These are phyloP conservation scores for Menura novaehollandiae DNA, from an alignment of 2,113 vertebrate species.

Conservation along the genomic window DNA sequence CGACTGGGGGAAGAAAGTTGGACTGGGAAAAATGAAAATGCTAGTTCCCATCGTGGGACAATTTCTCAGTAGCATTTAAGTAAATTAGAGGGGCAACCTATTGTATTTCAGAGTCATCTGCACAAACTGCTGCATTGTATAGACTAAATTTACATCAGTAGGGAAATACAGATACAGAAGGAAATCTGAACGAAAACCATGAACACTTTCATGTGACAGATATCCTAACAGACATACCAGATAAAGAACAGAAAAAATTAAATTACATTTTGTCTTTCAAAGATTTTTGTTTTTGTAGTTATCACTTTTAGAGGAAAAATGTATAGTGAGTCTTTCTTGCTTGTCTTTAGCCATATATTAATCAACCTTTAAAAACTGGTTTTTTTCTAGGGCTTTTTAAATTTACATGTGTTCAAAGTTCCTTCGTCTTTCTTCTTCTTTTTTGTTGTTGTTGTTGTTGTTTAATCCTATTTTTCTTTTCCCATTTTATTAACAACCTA, in stretches of 20 bases:
- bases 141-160: background rate
- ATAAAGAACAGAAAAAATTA: background rate
- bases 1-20: background rate
- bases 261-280: background rate
- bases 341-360: background rate
- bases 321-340: background rate
- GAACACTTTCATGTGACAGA: background rate
- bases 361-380: background rate
- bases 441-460: background rate
- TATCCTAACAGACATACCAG: background rate
- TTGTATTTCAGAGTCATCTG: constrained; percentile 8
- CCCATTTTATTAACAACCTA: background rate
- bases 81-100: constrained; percentile 35
- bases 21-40: constrained; percentile 41
- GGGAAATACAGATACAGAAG: background rate
- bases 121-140: background rate
- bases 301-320: background rate
- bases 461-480: background rate
- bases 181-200: background rate
- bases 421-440: background rate
- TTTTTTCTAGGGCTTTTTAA: background rate
- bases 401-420: background rate
- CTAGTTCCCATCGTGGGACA: background rate
- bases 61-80: constrained; percentile 19
- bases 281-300: background rate